phyloP scores from a whole-genome alignment of 2,888 invertebrate genomes.

The Embidobia sp. region DNA sequence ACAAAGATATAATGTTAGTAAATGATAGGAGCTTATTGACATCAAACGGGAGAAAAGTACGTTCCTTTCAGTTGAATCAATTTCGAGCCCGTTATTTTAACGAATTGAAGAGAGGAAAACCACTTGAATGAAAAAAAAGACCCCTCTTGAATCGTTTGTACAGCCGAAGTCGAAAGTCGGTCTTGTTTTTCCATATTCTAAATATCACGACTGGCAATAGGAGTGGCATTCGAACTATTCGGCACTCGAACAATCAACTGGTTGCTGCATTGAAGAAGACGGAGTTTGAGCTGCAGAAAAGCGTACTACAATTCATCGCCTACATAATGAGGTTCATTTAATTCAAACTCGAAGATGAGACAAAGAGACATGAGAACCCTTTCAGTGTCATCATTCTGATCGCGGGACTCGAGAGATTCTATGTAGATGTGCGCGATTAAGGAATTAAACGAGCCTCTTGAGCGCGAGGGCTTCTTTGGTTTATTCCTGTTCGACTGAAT shows the following conservation, averaged over 20 bases:
- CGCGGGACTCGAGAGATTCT: conserved; percentile 72
- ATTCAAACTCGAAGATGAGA: conserved; percentile 69
- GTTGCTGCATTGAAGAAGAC: conserved; percentile 32
- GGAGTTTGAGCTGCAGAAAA: conserved; percentile 42
- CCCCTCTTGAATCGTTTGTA: too few species aligned
- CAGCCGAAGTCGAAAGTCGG: too few species aligned
- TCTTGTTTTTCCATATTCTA: conserved; percentile 10
- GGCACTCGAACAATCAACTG: conserved; percentile 40
- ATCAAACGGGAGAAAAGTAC: too few species aligned
- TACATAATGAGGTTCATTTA: conserved; percentile 73
- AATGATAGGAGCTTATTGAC: too few species aligned
- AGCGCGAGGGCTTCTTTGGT: conserved; percentile 68
- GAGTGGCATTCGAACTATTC: conserved; percentile 27
- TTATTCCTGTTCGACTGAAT: conserved; percentile 68
- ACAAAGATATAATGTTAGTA: too few species aligned
- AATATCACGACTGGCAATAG: conserved; percentile 1
- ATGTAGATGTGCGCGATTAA: conserved; percentile 74
- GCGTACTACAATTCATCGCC: conserved; percentile 53
- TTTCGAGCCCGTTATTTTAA: too few species aligned
- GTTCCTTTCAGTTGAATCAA: too few species aligned
- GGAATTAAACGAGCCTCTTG: conserved; percentile 70
- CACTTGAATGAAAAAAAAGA: too few species aligned
- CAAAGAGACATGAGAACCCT: conserved; percentile 73
- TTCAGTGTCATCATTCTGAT: conserved; percentile 68
- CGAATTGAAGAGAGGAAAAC: too few species aligned